Evolutionary conservation across 2,797 vertebrate species (phyloP), one percentile per base, ranked within the genome.

Genomic region (Benthosema pterotum): DNA sequence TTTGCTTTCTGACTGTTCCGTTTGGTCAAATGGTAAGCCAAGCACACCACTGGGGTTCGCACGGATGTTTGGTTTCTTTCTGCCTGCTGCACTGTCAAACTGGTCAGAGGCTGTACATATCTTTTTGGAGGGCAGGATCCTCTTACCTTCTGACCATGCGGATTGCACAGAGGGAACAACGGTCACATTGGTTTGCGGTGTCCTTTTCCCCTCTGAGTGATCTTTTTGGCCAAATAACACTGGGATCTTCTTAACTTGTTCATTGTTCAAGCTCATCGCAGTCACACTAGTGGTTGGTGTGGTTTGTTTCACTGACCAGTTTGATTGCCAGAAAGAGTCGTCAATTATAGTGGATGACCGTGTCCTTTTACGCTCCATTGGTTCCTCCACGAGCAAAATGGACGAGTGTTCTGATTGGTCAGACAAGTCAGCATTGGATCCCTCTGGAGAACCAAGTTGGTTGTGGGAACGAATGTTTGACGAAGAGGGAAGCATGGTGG

Each of bases 231-330:
- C 65, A 43, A 45, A 69, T 50, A 69, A 76, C 48, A 65, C 80
- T 0, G 69, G 15, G 19, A 66, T 61, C 28, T 65, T 80, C 47
- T 79, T 78, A 38, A 53, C 60, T 19, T 74, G 69, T 0, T 84
- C 71, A 71, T 89, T 89, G 50, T 89, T 83, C 76, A 78, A 85
- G 1, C 87, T 86, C 11, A 82, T 53, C 32, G 57, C 69, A 61
- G 76, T 86, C 28, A 25, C 42, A 28, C 79, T 75, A 1, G 86
- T 77, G n/a, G 83, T 75, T 7, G 82, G 60, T 32, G 51, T 60
- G 13, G 47, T 75, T 59, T 83, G 73, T 43, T 78, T 83, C 55
- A 77, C 78, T 13, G 75, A 42, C 19, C 63, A 67, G 53, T 49
- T 46, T 52, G 68, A 48, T 4, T 58, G 48, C 7, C 80, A 69